A percentile compares a stretch with the other conserved stretches of the same genome.
Conservation (phyloP, 2,797 vertebrate species). For the Hylomyscus alleni region DNA sequence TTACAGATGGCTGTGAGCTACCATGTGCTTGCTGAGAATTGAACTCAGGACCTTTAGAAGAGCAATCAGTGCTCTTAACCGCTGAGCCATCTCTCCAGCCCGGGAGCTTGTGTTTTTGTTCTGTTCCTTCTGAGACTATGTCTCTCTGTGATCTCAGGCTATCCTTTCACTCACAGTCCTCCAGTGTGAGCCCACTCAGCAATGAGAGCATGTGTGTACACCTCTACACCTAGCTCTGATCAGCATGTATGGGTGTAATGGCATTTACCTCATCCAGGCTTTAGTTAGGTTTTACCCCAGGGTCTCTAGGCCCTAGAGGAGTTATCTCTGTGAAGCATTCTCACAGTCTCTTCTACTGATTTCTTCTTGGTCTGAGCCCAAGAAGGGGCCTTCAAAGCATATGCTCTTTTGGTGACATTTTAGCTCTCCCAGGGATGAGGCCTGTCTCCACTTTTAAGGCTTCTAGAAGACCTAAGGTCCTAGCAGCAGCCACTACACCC, state of each 20-base stretch:
- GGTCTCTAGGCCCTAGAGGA: neutral
- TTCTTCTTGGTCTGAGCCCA: neutral
- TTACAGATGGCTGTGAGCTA: too few species aligned
- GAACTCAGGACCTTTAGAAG: too few species aligned
- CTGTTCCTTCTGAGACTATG: neutral
- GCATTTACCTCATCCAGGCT: rapidly evolving
- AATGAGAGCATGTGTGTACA: neutral
- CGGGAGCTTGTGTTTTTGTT: neutral
- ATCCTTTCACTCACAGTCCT: neutral
- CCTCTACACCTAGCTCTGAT: neutral
- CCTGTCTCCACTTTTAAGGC: neutral
- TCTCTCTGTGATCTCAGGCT: neutral
- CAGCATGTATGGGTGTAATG: too few species aligned
- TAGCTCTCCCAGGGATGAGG: neutral
- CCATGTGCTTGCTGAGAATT: too few species aligned
- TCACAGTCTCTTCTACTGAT: neutral
- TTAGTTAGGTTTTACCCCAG: neutral
- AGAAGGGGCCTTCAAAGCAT: neutral
- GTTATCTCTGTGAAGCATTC: neutral
- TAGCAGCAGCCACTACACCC: rapidly evolving
- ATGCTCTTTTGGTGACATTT: neutral
- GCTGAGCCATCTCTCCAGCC: too few species aligned
- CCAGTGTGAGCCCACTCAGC: neutral
- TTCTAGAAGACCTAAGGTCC: neutral
- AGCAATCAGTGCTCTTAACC: too few species aligned